phyloP scores from a whole-genome alignment of 2,888 invertebrate genomes.

The Polymixis flavicincta region DNA sequence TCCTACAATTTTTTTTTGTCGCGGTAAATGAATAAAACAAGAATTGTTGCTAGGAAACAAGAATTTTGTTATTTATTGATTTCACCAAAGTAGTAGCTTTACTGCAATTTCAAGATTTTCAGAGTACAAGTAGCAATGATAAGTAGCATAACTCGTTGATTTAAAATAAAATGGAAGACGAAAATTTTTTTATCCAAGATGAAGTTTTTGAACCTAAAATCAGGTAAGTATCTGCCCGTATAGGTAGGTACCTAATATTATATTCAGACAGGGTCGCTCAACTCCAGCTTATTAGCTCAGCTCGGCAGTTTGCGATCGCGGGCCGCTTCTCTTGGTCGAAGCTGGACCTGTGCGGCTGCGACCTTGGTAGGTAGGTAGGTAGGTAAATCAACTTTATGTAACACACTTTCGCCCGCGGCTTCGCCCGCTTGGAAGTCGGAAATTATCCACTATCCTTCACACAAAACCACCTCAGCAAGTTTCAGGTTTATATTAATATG shows the following conservation, averaged over 20 bases:
- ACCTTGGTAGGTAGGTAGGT: not conserved
- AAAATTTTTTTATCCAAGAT: not conserved
- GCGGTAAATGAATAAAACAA: not conserved
- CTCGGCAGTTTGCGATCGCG: not conserved
- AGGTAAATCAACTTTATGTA: not conserved
- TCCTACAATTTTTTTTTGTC: not conserved
- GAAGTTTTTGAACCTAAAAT: slow-evolving; percentile 20
- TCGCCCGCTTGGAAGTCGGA: too few species aligned
- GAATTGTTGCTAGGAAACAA: slow-evolving; percentile 50
- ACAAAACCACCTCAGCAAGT: too few species aligned
- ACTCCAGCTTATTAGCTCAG: not conserved
- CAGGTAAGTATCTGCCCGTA: slow-evolving; percentile 31
- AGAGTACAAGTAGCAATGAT: not conserved
- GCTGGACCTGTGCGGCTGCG: not conserved
- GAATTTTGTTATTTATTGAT: slow-evolving; percentile 3
- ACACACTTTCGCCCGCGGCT: too few species aligned
- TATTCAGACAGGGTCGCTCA: not conserved
- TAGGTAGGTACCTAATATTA: not conserved
- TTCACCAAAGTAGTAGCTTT: not conserved
- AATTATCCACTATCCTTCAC: too few species aligned
- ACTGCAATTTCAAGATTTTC: not conserved
- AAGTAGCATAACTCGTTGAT: not conserved
- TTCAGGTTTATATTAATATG: too few species aligned
- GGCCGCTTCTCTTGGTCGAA: not conserved
- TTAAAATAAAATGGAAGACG: slow-evolving; percentile 23